Percentiles rank a stretch among this genome's conserved stretches.
Evolutionary conservation across 2,888 invertebrate species (phyloP).

Genomic region (Mythimna vitellina): DNA sequence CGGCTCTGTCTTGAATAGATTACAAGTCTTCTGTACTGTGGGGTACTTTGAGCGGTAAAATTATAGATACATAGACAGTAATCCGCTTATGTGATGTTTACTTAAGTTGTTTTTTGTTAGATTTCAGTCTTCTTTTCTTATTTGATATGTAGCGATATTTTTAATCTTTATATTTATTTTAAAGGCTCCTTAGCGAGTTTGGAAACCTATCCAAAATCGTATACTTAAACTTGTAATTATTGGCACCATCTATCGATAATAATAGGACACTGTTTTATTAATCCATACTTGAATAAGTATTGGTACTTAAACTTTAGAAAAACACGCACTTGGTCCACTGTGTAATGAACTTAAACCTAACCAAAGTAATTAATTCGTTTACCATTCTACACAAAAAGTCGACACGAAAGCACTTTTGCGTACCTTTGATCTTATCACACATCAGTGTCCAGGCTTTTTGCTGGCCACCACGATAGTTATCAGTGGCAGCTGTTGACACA

Average conservation of each 20-base stretch:
- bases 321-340: no score
- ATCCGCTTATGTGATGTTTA: neutral
- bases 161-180: neutral
- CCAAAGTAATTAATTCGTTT: slow-evolving; percentile 4
- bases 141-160: neutral
- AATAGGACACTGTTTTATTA: no score
- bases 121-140: neutral
- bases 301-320: no score
- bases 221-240: no score
- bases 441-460: slow-evolving; percentile 53
- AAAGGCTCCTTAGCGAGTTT: no score
- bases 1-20: slow-evolving; percentile 35
- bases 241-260: no score
- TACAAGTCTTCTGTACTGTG: slow-evolving; percentile 10
- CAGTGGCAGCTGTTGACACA: slow-evolving; percentile 56
- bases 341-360: neutral
- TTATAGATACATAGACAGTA: neutral
- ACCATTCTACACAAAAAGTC: slow-evolving; percentile 9
- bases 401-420: slow-evolving; percentile 21
- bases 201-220: no score
- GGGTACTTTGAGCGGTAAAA: slow-evolving; percentile 1
- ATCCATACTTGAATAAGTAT: no score
- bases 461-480: slow-evolving; percentile 56
- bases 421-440: slow-evolving; percentile 42
- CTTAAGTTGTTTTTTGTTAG: neutral